These are phyloP conservation scores for Albula glossodonta DNA, from an alignment of 2,113 vertebrate genomes.

Conservation along the genomic window DNA sequence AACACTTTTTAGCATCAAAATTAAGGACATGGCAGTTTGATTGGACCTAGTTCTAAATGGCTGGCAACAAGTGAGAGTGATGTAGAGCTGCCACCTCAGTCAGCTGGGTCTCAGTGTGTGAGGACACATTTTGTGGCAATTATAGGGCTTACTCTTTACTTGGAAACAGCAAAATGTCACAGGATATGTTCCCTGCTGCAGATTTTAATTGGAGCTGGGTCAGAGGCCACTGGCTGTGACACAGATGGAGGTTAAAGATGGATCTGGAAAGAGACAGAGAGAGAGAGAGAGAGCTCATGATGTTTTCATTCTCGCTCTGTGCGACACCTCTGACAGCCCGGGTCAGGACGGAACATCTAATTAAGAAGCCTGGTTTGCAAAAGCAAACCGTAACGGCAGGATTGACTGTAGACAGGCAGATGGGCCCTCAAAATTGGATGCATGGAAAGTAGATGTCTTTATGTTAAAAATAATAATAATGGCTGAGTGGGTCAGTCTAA, in stretches of 20 bases:
- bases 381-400: background rate
- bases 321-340: background rate
- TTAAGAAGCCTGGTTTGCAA: background rate
- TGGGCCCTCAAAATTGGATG: background rate
- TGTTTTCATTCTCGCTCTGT: background rate
- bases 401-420: background rate
- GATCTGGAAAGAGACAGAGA: background rate
- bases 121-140: background rate
- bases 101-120: background rate
- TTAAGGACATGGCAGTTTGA: background rate
- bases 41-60: background rate
- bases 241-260: conserved; percentile 4
- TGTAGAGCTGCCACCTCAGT: background rate
- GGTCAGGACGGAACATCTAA: background rate
- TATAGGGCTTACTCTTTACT: background rate
- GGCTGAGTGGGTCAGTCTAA: background rate
- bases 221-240: background rate
- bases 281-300: background rate
- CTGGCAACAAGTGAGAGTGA: background rate
- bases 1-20: background rate
- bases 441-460: background rate
- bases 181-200: background rate
- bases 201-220: conserved; percentile 3
- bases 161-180: background rate
- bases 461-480: background rate